phyloP scores from a whole-genome alignment of 2,113 vertebrate genomes.

The Sander lucioperca region DNA sequence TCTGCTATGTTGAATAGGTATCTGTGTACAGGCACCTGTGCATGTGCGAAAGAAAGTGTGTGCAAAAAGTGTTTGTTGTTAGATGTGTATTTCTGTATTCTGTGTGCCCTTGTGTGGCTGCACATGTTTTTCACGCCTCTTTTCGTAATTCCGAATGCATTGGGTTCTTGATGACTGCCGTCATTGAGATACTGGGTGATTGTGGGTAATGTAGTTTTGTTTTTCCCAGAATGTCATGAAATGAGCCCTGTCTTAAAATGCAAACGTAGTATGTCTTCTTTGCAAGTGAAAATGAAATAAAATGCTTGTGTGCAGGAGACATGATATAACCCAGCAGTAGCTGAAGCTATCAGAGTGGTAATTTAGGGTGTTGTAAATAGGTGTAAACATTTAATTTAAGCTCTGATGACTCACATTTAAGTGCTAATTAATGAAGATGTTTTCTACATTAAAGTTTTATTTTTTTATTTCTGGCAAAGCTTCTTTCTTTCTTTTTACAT shows the following conservation, averaged over 20 bases:
- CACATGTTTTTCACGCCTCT: neutral
- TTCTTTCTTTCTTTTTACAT: neutral
- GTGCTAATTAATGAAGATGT: constrained; percentile 44
- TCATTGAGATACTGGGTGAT: constrained; percentile 7
- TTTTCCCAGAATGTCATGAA: constrained; percentile 13
- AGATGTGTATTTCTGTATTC: neutral
- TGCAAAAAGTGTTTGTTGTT: neutral
- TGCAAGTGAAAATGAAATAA: constrained; percentile 10
- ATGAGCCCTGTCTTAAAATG: constrained; percentile 15
- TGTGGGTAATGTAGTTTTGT: constrained; percentile 19
- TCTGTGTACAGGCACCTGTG: constrained; percentile 37
- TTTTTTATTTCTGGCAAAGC: constrained; percentile 11
- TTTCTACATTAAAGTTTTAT: neutral
- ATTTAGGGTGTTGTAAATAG: neutral
- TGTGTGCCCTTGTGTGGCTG: neutral
- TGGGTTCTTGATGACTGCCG: constrained; percentile 31
- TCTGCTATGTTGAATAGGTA: constrained; percentile 42
- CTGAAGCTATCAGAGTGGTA: constrained; percentile 20
- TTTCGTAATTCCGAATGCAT: constrained; percentile 21
- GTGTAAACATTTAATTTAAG: constrained; percentile 46
- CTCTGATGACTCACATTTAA: constrained; percentile 24
- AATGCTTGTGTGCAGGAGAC: neutral
- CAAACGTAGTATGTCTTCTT: constrained; percentile 20
- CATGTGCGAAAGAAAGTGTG: constrained; percentile 25
- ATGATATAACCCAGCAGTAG: constrained; percentile 4